Conservation (phyloP, 2,888 invertebrate genomes). For the Lysandra coridon region DNA sequence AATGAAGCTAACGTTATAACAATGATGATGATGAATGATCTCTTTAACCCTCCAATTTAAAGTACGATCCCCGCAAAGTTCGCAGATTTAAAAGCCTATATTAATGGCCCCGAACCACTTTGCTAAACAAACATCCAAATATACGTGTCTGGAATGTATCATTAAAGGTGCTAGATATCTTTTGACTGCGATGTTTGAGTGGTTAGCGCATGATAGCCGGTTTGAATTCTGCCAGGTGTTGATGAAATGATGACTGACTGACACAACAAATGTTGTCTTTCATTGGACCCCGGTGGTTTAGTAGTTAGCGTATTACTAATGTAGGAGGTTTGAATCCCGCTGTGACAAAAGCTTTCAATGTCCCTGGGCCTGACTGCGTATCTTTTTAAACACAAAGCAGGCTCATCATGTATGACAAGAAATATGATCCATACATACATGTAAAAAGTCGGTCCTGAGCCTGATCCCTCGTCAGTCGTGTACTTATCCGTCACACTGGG, state of each 20-base stretch:
- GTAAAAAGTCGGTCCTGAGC: not conserved
- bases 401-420: too few relatives aligned
- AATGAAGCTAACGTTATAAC: not conserved
- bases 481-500: too few relatives aligned
- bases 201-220: too few relatives aligned
- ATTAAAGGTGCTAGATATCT: not conserved
- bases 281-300: too few relatives aligned
- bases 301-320: too few relatives aligned
- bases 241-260: too few relatives aligned
- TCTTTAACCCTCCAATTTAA: not conserved
- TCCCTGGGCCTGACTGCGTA: too few relatives aligned
- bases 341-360: too few relatives aligned
- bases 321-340: too few relatives aligned
- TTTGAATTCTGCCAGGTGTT: too few relatives aligned
- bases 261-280: too few relatives aligned
- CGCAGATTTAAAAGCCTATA: constrained; percentile 6
- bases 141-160: not conserved
- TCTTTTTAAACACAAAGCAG: too few relatives aligned
- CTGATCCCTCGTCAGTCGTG: not conserved
- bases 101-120: constrained; percentile 1
- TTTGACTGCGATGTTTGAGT: not conserved
- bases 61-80: not conserved
- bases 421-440: not conserved
- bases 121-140: constrained; percentile 9
- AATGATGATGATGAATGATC: not conserved